Evolutionary conservation across 1,140 invertebrate species (phyloP), one percentile per base, ranked within the genome.

Genomic region (Bombus superbus): DNA sequence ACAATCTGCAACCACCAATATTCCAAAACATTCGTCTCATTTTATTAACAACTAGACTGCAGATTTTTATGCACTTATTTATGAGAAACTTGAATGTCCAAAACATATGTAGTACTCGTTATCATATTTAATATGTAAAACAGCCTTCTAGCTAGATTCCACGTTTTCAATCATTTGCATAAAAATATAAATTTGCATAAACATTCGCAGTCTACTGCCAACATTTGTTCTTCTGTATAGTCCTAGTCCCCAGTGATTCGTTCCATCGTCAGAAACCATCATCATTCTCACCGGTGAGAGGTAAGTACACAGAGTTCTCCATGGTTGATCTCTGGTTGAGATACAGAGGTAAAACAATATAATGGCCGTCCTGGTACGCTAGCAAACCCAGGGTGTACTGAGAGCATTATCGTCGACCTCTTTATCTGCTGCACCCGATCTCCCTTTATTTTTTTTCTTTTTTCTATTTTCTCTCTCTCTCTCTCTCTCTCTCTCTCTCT

Each of bases 351-450:
- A 91, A 91, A 91, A 91, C 90, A 91, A 91, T 91, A 91, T 90
- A 91, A 91, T 91, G 86, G 85, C 88, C 88, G 85, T 74, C 85
- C 62, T 87, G 87, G 78, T 85, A 81, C 62, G 69, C 81, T 68
- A 82, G 75, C 81, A 79, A 75, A 90, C 78, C 85, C 85, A 75
- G 86, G 85, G 82, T 82, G 87, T 79, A 88, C 86, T 72, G 85
- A 77, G 64, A 77, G 85, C 87, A 92, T 92, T 92, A 92, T 92
- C 88, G 87, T 92, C 90, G 89, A 91, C 88, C 91, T 91, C 91
- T 92, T 92, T 92, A 92, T 92, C 92, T 90, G 76, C 66, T 86
- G 71, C 81, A 68, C 80, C 86, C 87, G 74, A 91, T 91, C 90
- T 91, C 85, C 59, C 83, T 83, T 68, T 68, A 38, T 32, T 62